Conservation (phyloP, 2,888 invertebrate species). For the Rhaphigaster nebulosa region DNA sequence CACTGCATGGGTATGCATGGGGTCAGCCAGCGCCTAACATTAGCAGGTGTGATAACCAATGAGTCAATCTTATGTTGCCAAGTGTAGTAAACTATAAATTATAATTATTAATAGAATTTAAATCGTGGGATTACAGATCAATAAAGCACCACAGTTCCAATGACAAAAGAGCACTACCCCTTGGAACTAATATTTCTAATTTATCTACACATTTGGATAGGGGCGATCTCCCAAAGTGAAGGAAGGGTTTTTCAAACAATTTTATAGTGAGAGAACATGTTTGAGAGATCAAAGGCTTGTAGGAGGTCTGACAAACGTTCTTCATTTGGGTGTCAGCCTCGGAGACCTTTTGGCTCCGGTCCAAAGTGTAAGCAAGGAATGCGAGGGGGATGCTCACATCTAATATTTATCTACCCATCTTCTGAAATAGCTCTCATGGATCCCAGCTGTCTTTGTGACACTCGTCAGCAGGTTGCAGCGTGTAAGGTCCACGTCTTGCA, state of each 20-base stretch:
- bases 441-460: constrained; percentile 11
- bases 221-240: constrained; percentile 23
- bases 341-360: not conserved
- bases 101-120: not conserved
- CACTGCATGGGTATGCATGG: too few species aligned
- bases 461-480: constrained; percentile 12
- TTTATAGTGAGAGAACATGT: constrained; percentile 24
- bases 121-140: not conserved
- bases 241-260: constrained; percentile 40
- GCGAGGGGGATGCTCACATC: not conserved
- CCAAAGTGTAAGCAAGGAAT: constrained; percentile 22
- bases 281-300: constrained; percentile 51
- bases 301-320: constrained; percentile 51
- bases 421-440: constrained; percentile 22
- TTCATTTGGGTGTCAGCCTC: constrained; percentile 36
- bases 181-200: not conserved
- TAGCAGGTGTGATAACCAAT: not conserved
- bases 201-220: constrained; percentile 22
- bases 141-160: not conserved
- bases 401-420: constrained; percentile 26
- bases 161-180: not conserved
- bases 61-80: not conserved
- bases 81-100: not conserved
- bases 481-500: constrained; percentile 22
- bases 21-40: not conserved